Conservation (phyloP, 2,797 vertebrate species). For the Macropodus opercularis region DNA sequence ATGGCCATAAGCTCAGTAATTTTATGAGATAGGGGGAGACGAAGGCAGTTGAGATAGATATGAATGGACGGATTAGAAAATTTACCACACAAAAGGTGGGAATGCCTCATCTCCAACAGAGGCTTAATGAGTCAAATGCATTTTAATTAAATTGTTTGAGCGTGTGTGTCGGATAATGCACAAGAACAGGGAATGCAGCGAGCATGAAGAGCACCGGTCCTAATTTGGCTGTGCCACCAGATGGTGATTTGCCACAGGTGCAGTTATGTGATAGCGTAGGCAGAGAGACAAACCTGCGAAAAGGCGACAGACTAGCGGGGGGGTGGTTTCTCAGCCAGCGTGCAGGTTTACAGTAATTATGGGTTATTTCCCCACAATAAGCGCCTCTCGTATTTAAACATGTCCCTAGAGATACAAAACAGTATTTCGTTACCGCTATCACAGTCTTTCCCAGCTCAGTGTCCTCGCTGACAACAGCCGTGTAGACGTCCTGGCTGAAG, state of each 20-base stretch:
- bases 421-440: constrained; percentile 79
- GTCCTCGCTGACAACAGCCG: constrained; percentile 92
- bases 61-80: constrained; percentile 12
- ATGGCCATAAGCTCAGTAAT: constrained; percentile 33
- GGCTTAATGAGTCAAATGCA: constrained; percentile 59
- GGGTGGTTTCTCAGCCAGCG: constrained; percentile 8
- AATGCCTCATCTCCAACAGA: constrained; percentile 23
- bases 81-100: constrained; percentile 17
- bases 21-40: constrained; percentile 10
- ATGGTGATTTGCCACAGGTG: constrained; percentile 72
- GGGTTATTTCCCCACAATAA: constrained; percentile 14
- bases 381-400: background rate
- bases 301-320: constrained; percentile 31
- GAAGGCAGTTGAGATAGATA: constrained; percentile 4
- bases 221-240: constrained; percentile 68
- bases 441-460: constrained; percentile 87
- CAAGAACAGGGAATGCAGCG: constrained; percentile 43
- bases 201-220: constrained; percentile 66
- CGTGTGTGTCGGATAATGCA: constrained; percentile 57
- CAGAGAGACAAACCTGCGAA: constrained; percentile 41
- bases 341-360: constrained; percentile 18
- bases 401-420: background rate
- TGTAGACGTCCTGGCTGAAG: constrained; percentile 92
- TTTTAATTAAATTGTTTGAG: constrained; percentile 63
- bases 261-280: constrained; percentile 58